These are phyloP conservation scores for Leptodactylus fuscus DNA, from an alignment of 2,113 vertebrate species.

Conservation along the genomic window DNA sequence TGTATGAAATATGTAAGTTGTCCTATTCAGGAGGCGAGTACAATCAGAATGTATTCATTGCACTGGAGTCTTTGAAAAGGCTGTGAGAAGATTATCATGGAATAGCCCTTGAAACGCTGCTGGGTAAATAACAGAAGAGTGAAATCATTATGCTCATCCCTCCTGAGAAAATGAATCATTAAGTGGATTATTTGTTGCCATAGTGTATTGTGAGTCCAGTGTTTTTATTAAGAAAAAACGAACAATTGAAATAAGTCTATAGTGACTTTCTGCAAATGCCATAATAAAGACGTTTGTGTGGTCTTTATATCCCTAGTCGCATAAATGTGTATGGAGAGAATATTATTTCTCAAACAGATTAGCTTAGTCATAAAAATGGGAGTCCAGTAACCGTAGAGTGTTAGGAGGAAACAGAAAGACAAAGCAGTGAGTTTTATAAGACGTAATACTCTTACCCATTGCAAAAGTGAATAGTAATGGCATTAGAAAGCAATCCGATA, in stretches of 20 bases:
- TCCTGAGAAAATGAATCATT: conserved; percentile 52
- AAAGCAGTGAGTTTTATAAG: neutral
- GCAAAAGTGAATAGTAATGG: neutral
- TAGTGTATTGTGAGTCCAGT: conserved; percentile 46
- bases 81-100: conserved; percentile 43
- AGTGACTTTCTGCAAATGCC: conserved; percentile 30
- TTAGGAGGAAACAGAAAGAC: neutral
- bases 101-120: conserved; percentile 49
- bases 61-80: conserved; percentile 11
- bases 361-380: conserved; percentile 1
- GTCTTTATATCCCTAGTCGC: conserved; percentile 22
- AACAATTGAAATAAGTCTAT: conserved; percentile 45
- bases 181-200: conserved; percentile 52
- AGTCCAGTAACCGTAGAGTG: neutral
- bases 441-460: neutral
- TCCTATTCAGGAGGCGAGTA: neutral
- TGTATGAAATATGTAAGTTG: neutral
- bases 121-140: conserved; percentile 46
- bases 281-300: conserved; percentile 39
- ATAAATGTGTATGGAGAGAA: neutral
- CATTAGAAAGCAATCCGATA: no score
- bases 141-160: conserved; percentile 48
- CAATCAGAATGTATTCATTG: conserved; percentile 27
- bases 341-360: conserved; percentile 27
- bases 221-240: conserved; percentile 24